Evolutionary conservation across 1,140 invertebrate genomes (phyloP).

Genomic region (Drosophila yakuba): DNA sequence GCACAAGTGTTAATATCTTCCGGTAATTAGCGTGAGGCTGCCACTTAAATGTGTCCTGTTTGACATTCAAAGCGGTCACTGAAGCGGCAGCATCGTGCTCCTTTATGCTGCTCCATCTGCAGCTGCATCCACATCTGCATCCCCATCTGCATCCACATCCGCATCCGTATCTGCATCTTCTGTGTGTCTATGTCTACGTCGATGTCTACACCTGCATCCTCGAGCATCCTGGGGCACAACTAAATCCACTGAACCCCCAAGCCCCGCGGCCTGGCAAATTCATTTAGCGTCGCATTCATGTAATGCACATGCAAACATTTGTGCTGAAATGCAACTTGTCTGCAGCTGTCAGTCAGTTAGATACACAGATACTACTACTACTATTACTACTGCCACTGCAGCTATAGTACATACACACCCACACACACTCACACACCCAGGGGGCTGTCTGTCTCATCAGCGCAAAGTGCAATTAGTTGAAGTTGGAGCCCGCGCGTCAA

Average conservation of each 20-base stretch:
- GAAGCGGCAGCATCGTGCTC: slow-evolving; percentile 56
- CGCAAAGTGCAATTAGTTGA: slow-evolving; percentile 82
- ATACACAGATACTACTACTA: slow-evolving; percentile 26
- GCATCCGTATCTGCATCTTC: slow-evolving; percentile 25
- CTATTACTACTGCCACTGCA: background rate
- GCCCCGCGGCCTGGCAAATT: slow-evolving; percentile 59
- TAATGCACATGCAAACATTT: slow-evolving; percentile 78
- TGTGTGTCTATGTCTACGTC: slow-evolving; percentile 1
- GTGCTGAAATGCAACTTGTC: slow-evolving; percentile 82
- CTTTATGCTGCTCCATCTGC: slow-evolving; percentile 32
- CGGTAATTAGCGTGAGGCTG: slow-evolving; percentile 74
- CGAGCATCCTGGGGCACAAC: slow-evolving; percentile 6
- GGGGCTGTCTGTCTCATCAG: slow-evolving; percentile 77
- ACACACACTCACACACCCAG: slow-evolving; percentile 22
- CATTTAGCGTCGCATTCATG: slow-evolving; percentile 75
- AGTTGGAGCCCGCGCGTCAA: slow-evolving; percentile 64
- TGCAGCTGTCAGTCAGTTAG: slow-evolving; percentile 79
- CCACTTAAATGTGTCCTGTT: slow-evolving; percentile 66
- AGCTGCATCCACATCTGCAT: slow-evolving; percentile 8
- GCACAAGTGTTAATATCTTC: slow-evolving; percentile 79
- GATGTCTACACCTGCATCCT: slow-evolving; percentile 24
- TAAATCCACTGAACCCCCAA: slow-evolving; percentile 11
- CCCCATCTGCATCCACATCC: slow-evolving; percentile 14
- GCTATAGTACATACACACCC: background rate
- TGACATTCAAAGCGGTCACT: slow-evolving; percentile 79